Percentiles rank a stretch among this genome's conserved stretches.
phyloP scores from a whole-genome alignment of 2,797 vertebrate genomes.

The Phalanger gymnotis region DNA sequence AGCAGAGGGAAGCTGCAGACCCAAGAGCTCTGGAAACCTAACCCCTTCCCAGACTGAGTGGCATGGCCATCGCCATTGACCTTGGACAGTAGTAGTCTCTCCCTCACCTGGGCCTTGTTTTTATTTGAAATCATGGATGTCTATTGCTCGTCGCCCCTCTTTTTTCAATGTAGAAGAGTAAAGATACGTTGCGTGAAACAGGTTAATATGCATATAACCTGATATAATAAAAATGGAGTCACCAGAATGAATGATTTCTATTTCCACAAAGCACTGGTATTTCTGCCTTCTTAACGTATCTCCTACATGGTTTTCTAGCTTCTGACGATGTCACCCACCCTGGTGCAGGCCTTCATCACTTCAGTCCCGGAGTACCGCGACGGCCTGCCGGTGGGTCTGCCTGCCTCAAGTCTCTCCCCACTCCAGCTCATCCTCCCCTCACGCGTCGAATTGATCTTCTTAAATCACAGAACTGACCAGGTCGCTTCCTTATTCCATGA shows the following conservation, averaged over 20 bases:
- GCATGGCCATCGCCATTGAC: not conserved
- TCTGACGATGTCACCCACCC: not conserved
- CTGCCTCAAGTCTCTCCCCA: not conserved
- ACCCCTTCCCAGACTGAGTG: not conserved
- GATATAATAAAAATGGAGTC: not conserved
- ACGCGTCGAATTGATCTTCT: not conserved
- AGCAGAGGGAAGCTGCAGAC: not conserved
- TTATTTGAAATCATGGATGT: not conserved
- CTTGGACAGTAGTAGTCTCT: not conserved
- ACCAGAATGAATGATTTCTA: not conserved
- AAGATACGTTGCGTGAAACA: not conserved
- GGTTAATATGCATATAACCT: not conserved
- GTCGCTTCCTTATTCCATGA: not conserved
- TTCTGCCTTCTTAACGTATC: not conserved
- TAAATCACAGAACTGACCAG: not conserved
- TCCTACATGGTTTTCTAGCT: not conserved
- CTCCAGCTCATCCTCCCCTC: not conserved
- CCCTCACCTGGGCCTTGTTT: not conserved
- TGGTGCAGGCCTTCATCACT: not conserved
- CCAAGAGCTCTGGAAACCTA: not conserved
- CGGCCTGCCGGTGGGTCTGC: not conserved
- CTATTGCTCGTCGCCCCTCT: not conserved
- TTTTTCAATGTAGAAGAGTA: not conserved
- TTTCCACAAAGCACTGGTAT: not conserved
- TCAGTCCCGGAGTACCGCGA: not conserved